Base-by-base conservation (phyloP, 2,113 vertebrate genomes). In the Aplodontia rufa region DNA sequence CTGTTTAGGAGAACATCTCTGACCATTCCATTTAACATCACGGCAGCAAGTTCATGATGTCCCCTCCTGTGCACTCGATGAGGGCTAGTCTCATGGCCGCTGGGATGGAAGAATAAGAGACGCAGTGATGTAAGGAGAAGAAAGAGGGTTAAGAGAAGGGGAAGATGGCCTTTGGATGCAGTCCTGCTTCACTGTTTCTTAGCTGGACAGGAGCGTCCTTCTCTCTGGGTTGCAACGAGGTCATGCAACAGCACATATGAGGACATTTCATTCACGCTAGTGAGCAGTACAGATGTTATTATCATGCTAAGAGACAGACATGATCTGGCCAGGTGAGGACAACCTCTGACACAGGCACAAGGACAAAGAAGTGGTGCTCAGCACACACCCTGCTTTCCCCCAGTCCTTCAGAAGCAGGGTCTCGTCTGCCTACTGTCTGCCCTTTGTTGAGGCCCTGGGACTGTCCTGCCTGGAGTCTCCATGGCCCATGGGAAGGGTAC, bases 31-130 rank as follows among this genome's bases (percentile, higher is more conserved):
- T 32, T 60, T 58, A 49, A 4, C 24, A 22, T 6, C 1, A 3
- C 49, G 53, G 10, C 62, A 30, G 4, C 14, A 19, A 1, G 55
- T 1, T 16, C 10, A 0, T 0, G 4, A 20, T 55, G 62, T 58
- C 16, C 12, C 28, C 26, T n/a, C 4, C 64, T 6, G 5, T 10
- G 79, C 0, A 0, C 32, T 49, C 22, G 9, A 26, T 0, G 4
- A 74, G 42, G 58, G 42, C 7, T 42, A 35, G 42, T 6, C 6
- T 45, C 37, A 3, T 20, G 26, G 26, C 51, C n/a, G 37, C 68
- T 4, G 10, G 45, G 35, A 51, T 16, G 40, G 47, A 58, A 80
- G 19, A 40, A 4, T 12, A 24, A 81, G 19, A 42, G 35, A 13
- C 1, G 40, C 28, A 51, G 35, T 1, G 6, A 32, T 28, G 19